These are phyloP conservation scores for Lordiphosa stackelbergi DNA, from an alignment of 1,140 invertebrate genomes.

Conservation along the genomic window DNA sequence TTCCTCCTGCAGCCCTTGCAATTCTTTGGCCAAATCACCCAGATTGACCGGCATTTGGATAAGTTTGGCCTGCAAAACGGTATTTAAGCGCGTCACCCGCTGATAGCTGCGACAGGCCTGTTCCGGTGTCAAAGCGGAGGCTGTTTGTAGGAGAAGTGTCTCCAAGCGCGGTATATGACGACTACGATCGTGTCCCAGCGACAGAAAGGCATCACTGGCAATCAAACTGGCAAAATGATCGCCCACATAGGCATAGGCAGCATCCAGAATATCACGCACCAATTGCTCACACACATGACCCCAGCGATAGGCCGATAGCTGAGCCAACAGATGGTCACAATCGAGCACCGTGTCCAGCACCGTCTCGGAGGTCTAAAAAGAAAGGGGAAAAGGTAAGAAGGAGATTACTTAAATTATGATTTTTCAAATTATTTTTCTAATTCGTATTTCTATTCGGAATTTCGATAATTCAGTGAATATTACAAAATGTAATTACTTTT, in stretches of 20 bases:
- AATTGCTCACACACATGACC: conserved; percentile 83
- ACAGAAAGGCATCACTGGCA: conserved; percentile 82
- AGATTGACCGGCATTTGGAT: conserved; percentile 71
- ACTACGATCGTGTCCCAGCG: conserved; percentile 82
- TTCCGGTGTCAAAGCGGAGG: conserved; percentile 82
- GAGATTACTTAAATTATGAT: too few relatives aligned
- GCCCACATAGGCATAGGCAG: conserved; percentile 81
- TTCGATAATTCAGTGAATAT: too few relatives aligned
- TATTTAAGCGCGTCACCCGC: conserved; percentile 71
- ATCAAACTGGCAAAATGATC: conserved; percentile 83
- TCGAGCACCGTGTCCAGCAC: conserved; percentile 83
- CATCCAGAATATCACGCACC: conserved; percentile 83
- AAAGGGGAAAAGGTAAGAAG: too few relatives aligned
- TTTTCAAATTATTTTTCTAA: too few relatives aligned
- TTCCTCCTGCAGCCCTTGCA: conserved; percentile 71
- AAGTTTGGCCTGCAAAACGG: conserved; percentile 69
- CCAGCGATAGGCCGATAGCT: conserved; percentile 84
- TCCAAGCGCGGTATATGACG: conserved; percentile 84
- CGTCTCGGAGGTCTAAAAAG: conserved; percentile 80
- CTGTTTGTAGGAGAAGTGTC: conserved; percentile 82
- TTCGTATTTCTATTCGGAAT: too few relatives aligned
- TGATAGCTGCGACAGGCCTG: conserved; percentile 85
- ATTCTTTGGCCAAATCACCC: conserved; percentile 64
- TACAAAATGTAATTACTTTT: too few relatives aligned
- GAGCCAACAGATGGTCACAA: conserved; percentile 84